A percentile compares a stretch with the other conserved stretches of the same genome.
These are phyloP conservation scores for Platorchestia sp. DNA, from an alignment of 1,140 invertebrate genomes.

Conservation along the genomic window DNA sequence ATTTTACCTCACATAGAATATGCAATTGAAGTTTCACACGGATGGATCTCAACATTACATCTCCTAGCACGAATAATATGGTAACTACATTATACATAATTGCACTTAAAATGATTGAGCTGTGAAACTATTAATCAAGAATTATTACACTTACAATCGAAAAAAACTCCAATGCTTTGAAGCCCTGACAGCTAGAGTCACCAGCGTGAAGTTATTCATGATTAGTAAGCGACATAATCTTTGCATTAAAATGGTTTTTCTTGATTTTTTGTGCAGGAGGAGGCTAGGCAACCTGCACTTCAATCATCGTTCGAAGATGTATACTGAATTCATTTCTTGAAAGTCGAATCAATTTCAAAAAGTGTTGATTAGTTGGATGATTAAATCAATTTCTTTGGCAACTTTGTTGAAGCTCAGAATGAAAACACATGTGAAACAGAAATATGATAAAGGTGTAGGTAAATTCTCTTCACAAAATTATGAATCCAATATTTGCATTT, in stretches of 20 bases:
- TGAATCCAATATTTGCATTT: background rate
- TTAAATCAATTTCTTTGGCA: background rate
- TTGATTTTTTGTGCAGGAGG: background rate
- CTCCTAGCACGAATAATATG: background rate
- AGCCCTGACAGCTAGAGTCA: background rate
- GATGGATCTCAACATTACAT: background rate
- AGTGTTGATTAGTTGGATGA: background rate
- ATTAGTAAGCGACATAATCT: background rate
- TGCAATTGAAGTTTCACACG: background rate
- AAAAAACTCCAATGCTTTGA: background rate
- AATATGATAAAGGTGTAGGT: background rate
- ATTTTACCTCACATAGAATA: background rate
- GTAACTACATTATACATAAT: background rate
- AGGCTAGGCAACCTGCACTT: background rate
- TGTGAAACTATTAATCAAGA: background rate
- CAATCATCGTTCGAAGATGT: background rate
- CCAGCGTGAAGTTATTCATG: background rate
- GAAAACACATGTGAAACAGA: background rate
- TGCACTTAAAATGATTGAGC: background rate
- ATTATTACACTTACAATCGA: background rate
- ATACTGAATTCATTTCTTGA: background rate
- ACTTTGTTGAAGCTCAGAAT: background rate
- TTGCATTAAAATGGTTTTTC: background rate
- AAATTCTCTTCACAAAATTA: background rate
- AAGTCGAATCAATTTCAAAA: background rate